Evolutionary conservation across 1,140 invertebrate species (phyloP), one percentile per base, ranked within the genome.

Genomic region (Sipha flava): DNA sequence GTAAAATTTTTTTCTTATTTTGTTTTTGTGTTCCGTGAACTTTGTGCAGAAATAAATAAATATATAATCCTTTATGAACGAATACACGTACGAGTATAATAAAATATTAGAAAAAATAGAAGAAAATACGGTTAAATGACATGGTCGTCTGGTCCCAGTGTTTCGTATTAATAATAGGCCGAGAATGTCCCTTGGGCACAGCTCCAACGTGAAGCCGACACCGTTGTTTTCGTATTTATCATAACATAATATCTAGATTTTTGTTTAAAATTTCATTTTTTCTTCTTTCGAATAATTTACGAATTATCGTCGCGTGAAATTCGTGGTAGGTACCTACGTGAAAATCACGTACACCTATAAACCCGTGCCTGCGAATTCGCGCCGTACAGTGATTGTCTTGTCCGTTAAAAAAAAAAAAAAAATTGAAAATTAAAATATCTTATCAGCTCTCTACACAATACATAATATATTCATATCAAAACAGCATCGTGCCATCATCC

Each of bases 101-200:
- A n/a, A n/a, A n/a, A n/a, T n/a, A n/a, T n/a, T n/a, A n/a, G n/a
- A 47, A 62, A 62, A 34, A 37, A 64, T n/a, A 40, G 37, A n/a
- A 70, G 66, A 70, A 47, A 29, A 70, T 70, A 47, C 40, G 43
- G 21, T 29, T 40, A 40, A 37, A 59, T 34, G 73, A 57, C 49
- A 77, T 77, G 34, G 49, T 77, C 73, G 49, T 77, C 73, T 77
- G 73, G 73, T 77, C 73, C 52, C 73, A 43, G 49, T 77, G 73
- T 77, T 77, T 77, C 73, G 73, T 59, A 77, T 77, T 77, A 77
- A 77, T 77, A 77, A 59, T 77, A 77, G 73, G 73, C 73, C 49
- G 73, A 77, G 73, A 77, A 77, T 59, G 73, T 77, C 73, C 49
- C 31, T 54, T 59, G 73, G 73, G 73, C 73, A 77, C 73, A 7